Conservation (phyloP, 2,113 vertebrate genomes). For the Gavia stellata region DNA sequence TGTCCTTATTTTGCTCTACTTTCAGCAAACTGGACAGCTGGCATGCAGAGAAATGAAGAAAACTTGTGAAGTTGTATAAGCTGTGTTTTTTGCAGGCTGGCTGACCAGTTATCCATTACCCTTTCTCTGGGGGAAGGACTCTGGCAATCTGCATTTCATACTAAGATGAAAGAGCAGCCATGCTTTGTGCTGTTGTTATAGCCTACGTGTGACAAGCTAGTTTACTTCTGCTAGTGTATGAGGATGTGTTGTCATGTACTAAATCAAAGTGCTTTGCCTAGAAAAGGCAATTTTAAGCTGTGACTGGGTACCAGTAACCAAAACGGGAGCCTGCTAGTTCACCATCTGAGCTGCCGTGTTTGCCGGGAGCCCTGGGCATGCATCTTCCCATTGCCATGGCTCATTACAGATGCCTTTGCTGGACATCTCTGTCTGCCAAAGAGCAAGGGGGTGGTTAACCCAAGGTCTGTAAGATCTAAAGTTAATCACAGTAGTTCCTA, state of each 20-base stretch:
- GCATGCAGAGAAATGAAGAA: neutral
- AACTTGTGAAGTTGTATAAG: neutral
- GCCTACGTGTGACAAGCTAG: neutral
- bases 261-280: neutral
- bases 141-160: neutral
- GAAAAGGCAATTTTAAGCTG: neutral
- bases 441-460: neutral
- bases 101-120: neutral
- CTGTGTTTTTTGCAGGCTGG: neutral
- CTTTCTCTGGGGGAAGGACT: neutral
- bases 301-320: neutral
- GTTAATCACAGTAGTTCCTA: neutral
- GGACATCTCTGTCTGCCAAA: neutral
- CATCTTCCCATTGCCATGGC: neutral
- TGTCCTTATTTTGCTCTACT: neutral
- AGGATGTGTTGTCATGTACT: neutral
- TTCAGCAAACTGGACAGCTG: neutral
- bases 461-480: neutral
- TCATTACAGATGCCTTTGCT: neutral
- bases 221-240: neutral
- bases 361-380: rapidly evolving
- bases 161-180: neutral
- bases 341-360: neutral
- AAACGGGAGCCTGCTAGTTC: neutral
- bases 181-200: neutral